Evolutionary conservation across 2,113 vertebrate genomes (phyloP).

Genomic region (Nesogale talazaci): DNA sequence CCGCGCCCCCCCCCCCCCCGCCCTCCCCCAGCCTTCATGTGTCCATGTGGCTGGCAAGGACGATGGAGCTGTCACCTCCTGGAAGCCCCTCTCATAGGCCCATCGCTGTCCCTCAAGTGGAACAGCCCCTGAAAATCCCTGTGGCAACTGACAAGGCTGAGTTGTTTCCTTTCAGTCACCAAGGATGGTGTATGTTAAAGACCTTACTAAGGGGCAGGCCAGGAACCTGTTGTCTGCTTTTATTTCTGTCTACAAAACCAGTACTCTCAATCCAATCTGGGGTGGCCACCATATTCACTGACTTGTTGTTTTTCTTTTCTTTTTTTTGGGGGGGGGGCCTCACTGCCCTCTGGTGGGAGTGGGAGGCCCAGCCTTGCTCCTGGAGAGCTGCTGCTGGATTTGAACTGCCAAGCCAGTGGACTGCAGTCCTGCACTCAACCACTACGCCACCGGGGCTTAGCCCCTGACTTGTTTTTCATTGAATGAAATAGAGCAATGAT

Average conservation of each 20-base stretch:
- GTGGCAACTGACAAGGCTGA: background rate
- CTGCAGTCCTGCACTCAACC: no score
- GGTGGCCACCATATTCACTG: background rate
- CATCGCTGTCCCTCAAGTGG: background rate
- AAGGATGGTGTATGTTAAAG: background rate
- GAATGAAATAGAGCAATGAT: conserved; percentile 9
- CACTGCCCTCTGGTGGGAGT: no score
- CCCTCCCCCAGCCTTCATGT: background rate
- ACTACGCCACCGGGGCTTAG: no score
- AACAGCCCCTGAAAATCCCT: background rate
- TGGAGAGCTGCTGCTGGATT: no score
- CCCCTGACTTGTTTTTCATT: no score
- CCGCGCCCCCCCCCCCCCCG: no score
- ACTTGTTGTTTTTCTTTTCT: background rate
- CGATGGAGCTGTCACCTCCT: background rate
- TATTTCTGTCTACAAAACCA: background rate
- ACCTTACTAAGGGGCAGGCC: background rate
- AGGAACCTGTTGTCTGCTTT: conserved; percentile 53
- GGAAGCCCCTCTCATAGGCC: conserved; percentile 26
- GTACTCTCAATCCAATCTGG: conserved; percentile 1
- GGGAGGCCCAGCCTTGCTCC: no score
- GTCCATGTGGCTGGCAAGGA: background rate
- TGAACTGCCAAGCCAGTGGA: no score
- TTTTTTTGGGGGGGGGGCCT: no score
- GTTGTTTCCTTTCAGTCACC: conserved; percentile 18